Base-by-base conservation (phyloP, 64 coral and sea anemone species). In the Actinia equina region DNA sequence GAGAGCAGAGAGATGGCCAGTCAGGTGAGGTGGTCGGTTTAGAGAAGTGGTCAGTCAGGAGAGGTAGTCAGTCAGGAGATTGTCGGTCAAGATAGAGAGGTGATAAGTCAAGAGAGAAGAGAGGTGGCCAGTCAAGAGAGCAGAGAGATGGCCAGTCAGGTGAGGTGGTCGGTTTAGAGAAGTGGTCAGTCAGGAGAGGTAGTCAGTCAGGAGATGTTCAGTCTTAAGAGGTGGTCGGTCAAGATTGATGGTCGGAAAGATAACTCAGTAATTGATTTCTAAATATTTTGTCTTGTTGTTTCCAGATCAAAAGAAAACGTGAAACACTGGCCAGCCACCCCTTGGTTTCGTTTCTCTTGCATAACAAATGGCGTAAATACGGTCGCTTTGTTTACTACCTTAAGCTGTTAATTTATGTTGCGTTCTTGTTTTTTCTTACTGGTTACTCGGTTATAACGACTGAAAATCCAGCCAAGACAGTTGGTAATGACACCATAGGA, bases 381-480 rank as follows among this genome's bases (percentile, higher is more conserved):
- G 96, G 96, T 15, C 93, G 90, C 0, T 90, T 82, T 44, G 59
- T 98, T 14, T 98, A 95, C 83, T 98, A 98, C 74, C 43, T 87
- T 22, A 98, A 98, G 53, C 82, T 98, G 3, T 19, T 94, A 4
- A 87, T 98, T 13, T 98, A 90, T 43, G 81, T 83, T 25, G 10
- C 93, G 43, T 98, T 98, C 56, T 88, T 98, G 3, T 25, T 93
- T 10, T 98, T 98, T 26, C 83, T 98, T 26, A 98, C 96, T 78
- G 96, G 90, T 15, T 95, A 93, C 52, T 91, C 88, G 17, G 88
- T 98, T 22, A 90, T 82, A 55, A 76, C 26, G 7, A 95, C 96
- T 57, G 43, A 94, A 42, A 88, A 86, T 43, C 63, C 46, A 19
- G 7, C 67, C 53, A 59, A 83, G 44, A 49, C 43, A 84, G 49